Evolutionary conservation across 1,140 invertebrate species (phyloP), one percentile per base, ranked within the genome.

Genomic region (Caerostris darwini): DNA sequence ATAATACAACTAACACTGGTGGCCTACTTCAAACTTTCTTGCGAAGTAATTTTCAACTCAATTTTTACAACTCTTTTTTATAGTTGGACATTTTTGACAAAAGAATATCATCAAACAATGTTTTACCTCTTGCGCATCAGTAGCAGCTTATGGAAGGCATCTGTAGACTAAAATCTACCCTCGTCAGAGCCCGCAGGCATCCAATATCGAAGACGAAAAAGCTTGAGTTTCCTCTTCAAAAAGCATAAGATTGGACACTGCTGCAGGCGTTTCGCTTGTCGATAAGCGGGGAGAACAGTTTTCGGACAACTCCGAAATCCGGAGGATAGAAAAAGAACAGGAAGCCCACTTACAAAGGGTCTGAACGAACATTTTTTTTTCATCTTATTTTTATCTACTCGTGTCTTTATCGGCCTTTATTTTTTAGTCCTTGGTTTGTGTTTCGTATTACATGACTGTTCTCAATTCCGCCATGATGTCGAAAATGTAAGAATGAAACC

Each of bases 241-340:
- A 81, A 81, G 7, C n/a, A 34, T 34, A 54, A 50, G 71, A 81
- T 81, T 81, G 71, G 71, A 81, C 71, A 81, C 14, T 34, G n/a
- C 71, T 54, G 7, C 3, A 54, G 53, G 71, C 71, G 50, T 81
- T 50, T 81, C 50, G 61, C 64, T n/a, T n/a, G 19, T 6, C 34
- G 71, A 81, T 81, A 81, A 81, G 71, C 71, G 71, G 71, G n/a
- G 19, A 81, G 53, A 81, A 81, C 17, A 50, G 71, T 19, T 5
- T 12, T 53, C 19, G 71, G 71, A 81, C 71, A 81, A 50, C 71
- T 81, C 71, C 71, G 50, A 81, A 81, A 81, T 81, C 71, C 71
- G 4, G 59, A 61, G 71, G 71, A 81, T 19, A 81, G 71, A 81
- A 19, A 81, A 81, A 81, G 71, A 53, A 81, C 71, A 81, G 71